Evolutionary conservation across 2,888 invertebrate genomes (phyloP).

Genomic region (Torymus texanus): DNA sequence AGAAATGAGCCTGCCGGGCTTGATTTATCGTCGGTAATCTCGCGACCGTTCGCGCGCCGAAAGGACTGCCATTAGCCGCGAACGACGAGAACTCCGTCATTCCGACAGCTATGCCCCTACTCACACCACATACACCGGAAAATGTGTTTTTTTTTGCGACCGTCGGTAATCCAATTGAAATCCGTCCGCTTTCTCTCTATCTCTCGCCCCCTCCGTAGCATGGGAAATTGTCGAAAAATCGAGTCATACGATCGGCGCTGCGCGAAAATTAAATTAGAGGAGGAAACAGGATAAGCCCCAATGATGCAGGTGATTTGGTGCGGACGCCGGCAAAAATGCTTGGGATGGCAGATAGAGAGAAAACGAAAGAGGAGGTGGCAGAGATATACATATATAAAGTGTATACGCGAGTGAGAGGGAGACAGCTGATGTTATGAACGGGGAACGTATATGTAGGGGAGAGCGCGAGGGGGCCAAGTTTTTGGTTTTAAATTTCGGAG

Average conservation of each 20-base stretch:
- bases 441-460: slow-evolving; percentile 11
- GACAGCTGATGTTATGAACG: slow-evolving; percentile 24
- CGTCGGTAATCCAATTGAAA: slow-evolving; percentile 69
- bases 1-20: slow-evolving; percentile 68
- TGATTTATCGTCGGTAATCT: slow-evolving; percentile 72
- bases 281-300: slow-evolving; percentile 69
- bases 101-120: slow-evolving; percentile 53
- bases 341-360: not conserved
- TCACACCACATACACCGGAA: slow-evolving; percentile 47
- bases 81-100: slow-evolving; percentile 66
- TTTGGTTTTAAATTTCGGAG: slow-evolving; percentile 66
- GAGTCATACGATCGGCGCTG: slow-evolving; percentile 70
- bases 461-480: slow-evolving; percentile 36
- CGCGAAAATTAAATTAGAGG: slow-evolving; percentile 72
- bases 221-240: slow-evolving; percentile 72
- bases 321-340: not conserved
- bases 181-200: slow-evolving; percentile 39
- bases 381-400: slow-evolving; percentile 25
- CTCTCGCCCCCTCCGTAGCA: slow-evolving; percentile 46
- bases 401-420: not conserved
- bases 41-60: slow-evolving; percentile 61
- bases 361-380: not conserved
- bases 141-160: slow-evolving; percentile 60
- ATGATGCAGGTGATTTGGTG: slow-evolving; percentile 68
- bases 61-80: slow-evolving; percentile 68